These are phyloP conservation scores for Acrobasis suavella DNA, from an alignment of 2,888 invertebrate species.

Conservation along the genomic window DNA sequence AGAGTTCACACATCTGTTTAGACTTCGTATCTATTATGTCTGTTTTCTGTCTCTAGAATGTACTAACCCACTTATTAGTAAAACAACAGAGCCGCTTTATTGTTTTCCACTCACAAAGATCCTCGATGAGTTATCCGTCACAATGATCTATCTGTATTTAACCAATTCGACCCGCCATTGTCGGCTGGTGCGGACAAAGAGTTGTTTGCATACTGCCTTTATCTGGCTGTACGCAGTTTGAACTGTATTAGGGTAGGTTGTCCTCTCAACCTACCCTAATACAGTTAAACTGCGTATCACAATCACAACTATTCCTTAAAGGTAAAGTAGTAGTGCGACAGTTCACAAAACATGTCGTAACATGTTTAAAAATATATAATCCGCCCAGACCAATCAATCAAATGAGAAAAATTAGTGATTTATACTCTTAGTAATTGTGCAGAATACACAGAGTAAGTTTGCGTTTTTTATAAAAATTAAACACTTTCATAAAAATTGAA, in stretches of 20 bases:
- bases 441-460: no score
- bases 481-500: no score
- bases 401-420: no score
- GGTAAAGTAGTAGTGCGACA: no score
- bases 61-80: slow-evolving; percentile 36
- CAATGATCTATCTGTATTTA: slow-evolving; percentile 68
- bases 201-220: slow-evolving; percentile 66
- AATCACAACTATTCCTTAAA: no score
- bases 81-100: slow-evolving; percentile 59
- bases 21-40: slow-evolving; percentile 30
- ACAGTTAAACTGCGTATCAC: no score
- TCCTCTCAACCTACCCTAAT: no score
- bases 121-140: slow-evolving; percentile 62
- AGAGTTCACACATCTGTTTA: not conserved
- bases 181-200: slow-evolving; percentile 62
- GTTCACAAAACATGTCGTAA: no score
- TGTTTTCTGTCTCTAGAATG: slow-evolving; percentile 8
- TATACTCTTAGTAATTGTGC: no score
- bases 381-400: no score
- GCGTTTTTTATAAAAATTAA: no score
- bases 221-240: slow-evolving; percentile 55
- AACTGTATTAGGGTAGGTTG: not conserved
- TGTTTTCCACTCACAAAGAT: slow-evolving; percentile 70
- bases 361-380: no score
- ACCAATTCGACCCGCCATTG: slow-evolving; percentile 66